Evolutionary conservation across 1,140 invertebrate genomes (phyloP), one percentile per base, ranked within the genome.

Genomic region (Nebria ingens): DNA sequence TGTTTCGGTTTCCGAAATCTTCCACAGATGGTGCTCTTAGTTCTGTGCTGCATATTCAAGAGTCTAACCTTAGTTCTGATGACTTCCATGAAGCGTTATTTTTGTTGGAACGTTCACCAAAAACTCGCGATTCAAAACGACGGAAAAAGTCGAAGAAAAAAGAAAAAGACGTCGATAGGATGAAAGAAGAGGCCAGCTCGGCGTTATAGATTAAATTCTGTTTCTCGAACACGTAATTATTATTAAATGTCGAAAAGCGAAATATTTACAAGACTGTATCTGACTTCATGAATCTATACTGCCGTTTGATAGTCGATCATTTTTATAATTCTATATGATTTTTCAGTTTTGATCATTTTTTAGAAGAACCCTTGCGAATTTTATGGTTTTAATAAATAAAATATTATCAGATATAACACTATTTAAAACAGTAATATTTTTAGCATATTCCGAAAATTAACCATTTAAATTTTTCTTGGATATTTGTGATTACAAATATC

Each of bases 1-100:
- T 78, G 64, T 78, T 79, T 61, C 68, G 73, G 52, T 79, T 79
- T 66, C 76, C 77, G 17, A 78, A 79, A 65, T 79, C 76, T 1
- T 78, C 77, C 13, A 78, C 77, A 13, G 77, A 79, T 59, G 76
- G 77, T 12, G 76, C 75, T 29, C 66, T 81, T 13, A 79, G 78
- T 64, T 79, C 78, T 3, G 77, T 80, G 22, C 68, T 81, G 19
- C 77, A 79, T 63, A 75, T 81, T 15, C 76, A 79, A 64, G 78
- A 79, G 62, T 76, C 75, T 2, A 79, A 77, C 62, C 60, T 79
- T n/a, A 79, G 76, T 66, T 78, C 77, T 2, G 78, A 81, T 60
- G 77, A 79, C 64, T 81, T 81, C 62, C 79, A 81, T 61, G 79
- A 81, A 65, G 78, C 77, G 13, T 62, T 81, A 2, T 81, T 81